Base-by-base conservation (phyloP, 2,113 vertebrate genomes). In the Psilopsiagon aymara region DNA sequence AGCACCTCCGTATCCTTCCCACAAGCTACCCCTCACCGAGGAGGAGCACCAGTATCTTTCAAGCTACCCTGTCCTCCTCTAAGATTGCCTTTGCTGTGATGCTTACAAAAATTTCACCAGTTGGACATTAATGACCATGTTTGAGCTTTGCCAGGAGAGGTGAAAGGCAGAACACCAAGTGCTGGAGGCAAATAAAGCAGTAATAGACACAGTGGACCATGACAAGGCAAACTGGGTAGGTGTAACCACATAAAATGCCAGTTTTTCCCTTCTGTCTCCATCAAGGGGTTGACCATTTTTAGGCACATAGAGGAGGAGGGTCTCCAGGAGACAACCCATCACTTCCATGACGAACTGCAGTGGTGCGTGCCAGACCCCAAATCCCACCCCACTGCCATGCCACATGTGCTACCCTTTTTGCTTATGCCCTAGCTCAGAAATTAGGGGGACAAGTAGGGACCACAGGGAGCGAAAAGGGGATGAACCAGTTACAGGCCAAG, bases 401-500 rank as follows among this genome's bases (percentile, higher is more conserved):
- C 60, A 13, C 31, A 33, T 4, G 0, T 14, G 3, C 28, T 31
- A 17, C 1, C 14, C 1, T 9, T 68, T 52, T 3, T 63, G 60
- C n/a, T 64, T 24, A 3, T 0, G 1, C 10, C 29, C 4, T 3
- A 35, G 57, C 47, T 35, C 35, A 21, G 85, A 20, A 52, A 79
- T 3, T 3, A 15, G 17, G 8, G 68, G 33, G 31, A 59, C 1
- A 0, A 73, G 35, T 18, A n/a, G 19, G 19, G 20, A 10, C 8
- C 10, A 1, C 37, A 39, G 31, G 31, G 23, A 90, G 24, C 0
- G 0, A 80, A 69, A 47, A 43, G 0, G 0, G 59, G 76, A 73
- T 1, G 4, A 52, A 37, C 4, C 43, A 49, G 31, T 21, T 6
- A 20, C 1, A 2, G 37, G 23, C 27, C 44, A 47, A 44, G 21